Evolutionary conservation across 1,140 invertebrate genomes (phyloP).

Genomic region (Acyrthosiphon pisum): DNA sequence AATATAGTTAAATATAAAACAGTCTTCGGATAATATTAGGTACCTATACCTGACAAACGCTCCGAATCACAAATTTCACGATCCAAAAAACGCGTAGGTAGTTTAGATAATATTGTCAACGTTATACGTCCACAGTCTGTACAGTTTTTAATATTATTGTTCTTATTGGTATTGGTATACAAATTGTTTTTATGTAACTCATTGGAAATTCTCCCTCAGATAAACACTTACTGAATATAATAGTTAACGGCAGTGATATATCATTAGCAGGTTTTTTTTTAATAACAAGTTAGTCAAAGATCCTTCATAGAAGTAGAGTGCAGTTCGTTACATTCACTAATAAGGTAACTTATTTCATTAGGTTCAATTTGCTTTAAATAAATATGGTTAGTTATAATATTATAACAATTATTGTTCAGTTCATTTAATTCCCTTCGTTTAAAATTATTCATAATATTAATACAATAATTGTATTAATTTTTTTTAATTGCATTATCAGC

Average conservation of each 20-base stretch:
- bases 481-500: no score
- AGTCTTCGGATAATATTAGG: no score
- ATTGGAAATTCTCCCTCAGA: background rate
- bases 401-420: background rate
- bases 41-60: no score
- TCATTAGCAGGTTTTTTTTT: background rate
- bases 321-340: conserved; percentile 2
- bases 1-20: no score
- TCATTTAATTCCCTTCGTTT: background rate
- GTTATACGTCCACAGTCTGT: background rate
- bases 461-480: no score
- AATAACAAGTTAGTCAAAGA: background rate
- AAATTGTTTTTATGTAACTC: background rate
- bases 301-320: background rate
- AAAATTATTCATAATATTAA: background rate
- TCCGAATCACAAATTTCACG: no score
- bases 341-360: background rate
- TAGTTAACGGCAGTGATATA: background rate
- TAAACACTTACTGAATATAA: conserved; percentile 1
- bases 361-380: background rate
- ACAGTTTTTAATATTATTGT: background rate
- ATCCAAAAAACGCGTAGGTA: no score
- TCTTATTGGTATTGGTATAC: background rate
- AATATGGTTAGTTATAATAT: background rate
- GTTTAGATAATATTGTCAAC: background rate